Percentiles rank a stretch among this genome's conserved stretches.
Evolutionary conservation across 2,113 vertebrate species (phyloP).

Genomic region (Anguilla japonica): DNA sequence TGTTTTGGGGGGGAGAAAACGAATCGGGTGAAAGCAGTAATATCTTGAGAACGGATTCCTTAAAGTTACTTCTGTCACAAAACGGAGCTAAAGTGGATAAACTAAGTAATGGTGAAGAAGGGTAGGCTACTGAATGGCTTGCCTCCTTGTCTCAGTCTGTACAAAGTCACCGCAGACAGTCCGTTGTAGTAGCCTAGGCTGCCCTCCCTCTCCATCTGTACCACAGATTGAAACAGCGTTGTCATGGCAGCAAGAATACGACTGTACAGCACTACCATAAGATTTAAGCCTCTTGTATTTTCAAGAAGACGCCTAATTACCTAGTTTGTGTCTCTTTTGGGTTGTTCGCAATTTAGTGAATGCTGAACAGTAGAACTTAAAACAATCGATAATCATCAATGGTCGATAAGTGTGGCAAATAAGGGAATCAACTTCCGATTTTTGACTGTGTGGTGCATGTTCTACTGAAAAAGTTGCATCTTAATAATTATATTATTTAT

Average conservation of each 20-base stretch:
- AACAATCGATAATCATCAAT: background rate
- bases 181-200: background rate
- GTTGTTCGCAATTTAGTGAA: too few relatives aligned
- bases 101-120: background rate
- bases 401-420: too few relatives aligned
- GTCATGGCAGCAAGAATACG: slow-evolving; percentile 31
- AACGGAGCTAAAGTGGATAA: background rate
- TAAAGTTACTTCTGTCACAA: slow-evolving; percentile 39
- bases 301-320: background rate
- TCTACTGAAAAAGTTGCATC: too few relatives aligned
- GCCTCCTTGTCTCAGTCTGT: background rate
- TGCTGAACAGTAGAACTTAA: background rate
- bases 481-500: too few relatives aligned
- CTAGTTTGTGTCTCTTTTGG: too few relatives aligned
- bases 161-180: background rate
- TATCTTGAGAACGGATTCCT: background rate
- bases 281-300: background rate
- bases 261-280: background rate
- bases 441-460: too few relatives aligned
- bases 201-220: background rate
- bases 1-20: too few relatives aligned
- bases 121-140: background rate
- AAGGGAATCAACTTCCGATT: too few relatives aligned
- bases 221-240: slow-evolving; percentile 21
- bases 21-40: background rate